Evolutionary conservation across 2,888 invertebrate species (phyloP).

Genomic region (Eremobia ochroleuca): DNA sequence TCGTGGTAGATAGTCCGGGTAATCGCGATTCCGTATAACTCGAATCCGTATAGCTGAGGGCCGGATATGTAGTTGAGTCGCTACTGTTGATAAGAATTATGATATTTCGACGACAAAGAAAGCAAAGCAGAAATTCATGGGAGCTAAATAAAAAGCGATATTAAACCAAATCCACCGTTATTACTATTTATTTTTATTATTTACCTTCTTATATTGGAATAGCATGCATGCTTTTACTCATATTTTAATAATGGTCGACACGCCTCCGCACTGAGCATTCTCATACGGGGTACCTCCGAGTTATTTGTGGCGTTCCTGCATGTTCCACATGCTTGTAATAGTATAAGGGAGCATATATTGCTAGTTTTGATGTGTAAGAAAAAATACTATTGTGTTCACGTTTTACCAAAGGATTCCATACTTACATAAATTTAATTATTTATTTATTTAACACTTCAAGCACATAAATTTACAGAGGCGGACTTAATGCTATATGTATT

Average conservation of each 20-base stretch:
- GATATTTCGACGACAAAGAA: not conserved
- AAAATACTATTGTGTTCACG: not conserved
- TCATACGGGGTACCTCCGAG: constrained; percentile 47
- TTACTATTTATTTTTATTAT: constrained; percentile 20
- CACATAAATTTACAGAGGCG: too few relatives aligned
- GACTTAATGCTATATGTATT: too few relatives aligned
- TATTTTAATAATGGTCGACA: constrained; percentile 50
- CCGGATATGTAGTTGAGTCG: too few relatives aligned
- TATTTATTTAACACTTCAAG: too few relatives aligned
- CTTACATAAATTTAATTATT: too few relatives aligned
- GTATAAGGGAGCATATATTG: not conserved
- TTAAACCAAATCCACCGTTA: not conserved
- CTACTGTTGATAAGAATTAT: not conserved
- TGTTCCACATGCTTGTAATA: constrained; percentile 41
- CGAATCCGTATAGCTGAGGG: too few relatives aligned
- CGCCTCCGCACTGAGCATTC: constrained; percentile 25
- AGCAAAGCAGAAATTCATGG: not conserved
- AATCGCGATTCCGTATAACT: too few relatives aligned
- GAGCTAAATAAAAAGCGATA: not conserved
- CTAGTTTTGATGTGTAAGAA: not conserved
- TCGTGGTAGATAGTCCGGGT: too few relatives aligned
- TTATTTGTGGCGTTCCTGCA: constrained; percentile 49
- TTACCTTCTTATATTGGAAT: constrained; percentile 43
- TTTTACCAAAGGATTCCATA: not conserved
- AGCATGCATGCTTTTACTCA: constrained; percentile 29